These are phyloP conservation scores for Drosophila santomea DNA, from an alignment of 1,140 invertebrate genomes.

Conservation along the genomic window DNA sequence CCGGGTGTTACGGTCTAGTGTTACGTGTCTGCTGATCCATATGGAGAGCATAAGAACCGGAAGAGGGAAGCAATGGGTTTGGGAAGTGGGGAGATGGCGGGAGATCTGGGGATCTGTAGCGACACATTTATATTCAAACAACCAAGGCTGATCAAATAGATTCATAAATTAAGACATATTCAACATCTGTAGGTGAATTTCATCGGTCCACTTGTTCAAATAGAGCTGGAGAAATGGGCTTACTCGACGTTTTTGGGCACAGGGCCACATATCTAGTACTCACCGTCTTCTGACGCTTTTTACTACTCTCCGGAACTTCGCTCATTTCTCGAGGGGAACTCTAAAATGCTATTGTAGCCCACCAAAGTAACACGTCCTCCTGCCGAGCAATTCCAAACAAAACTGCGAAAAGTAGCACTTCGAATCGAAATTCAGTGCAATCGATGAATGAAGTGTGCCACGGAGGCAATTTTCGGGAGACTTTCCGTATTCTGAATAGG, in stretches of 20 bases:
- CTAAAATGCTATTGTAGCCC: slow-evolving; percentile 7
- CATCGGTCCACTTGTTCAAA: slow-evolving; percentile 67
- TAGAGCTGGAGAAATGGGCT: slow-evolving; percentile 11
- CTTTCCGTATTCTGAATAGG: neutral
- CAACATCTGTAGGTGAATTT: neutral
- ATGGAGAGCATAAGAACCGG: slow-evolving; percentile 5
- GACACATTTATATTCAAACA: neutral
- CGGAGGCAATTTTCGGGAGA: neutral
- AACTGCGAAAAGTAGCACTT: slow-evolving; percentile 46
- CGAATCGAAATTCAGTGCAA: slow-evolving; percentile 18
- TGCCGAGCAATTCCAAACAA: slow-evolving; percentile 52
- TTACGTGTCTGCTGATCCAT: slow-evolving; percentile 25
- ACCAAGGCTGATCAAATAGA: slow-evolving; percentile 41
- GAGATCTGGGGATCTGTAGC: neutral
- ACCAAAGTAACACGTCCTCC: slow-evolving; percentile 45
- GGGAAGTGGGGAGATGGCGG: neutral
- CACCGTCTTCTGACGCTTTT: slow-evolving; percentile 75
- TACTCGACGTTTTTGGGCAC: slow-evolving; percentile 3
- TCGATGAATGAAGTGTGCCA: slow-evolving; percentile 63
- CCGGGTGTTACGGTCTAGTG: neutral
- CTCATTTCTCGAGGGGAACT: slow-evolving; percentile 51
- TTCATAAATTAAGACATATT: neutral
- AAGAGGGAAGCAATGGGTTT: neutral
- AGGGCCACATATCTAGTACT: slow-evolving; percentile 35
- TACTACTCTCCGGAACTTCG: slow-evolving; percentile 70